phyloP scores from a whole-genome alignment of 1,140 invertebrate genomes.

The Plectrocnemia conspersa region DNA sequence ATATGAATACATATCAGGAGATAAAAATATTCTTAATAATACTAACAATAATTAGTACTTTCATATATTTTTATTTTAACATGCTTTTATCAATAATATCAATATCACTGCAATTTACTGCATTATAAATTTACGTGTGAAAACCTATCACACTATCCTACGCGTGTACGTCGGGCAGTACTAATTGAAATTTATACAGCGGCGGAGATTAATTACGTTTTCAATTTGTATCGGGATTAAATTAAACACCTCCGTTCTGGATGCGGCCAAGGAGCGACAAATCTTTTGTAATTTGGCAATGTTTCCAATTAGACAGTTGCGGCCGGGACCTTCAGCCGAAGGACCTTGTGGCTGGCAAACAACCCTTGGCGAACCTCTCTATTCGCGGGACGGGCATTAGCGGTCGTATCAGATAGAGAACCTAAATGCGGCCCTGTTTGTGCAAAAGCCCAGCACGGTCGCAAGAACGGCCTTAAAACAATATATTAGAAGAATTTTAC shows the following conservation, averaged over 20 bases:
- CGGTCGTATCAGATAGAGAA: conserved; percentile 9
- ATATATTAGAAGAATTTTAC: too few relatives aligned
- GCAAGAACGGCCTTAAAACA: conserved; percentile 4
- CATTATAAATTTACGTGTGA: too few relatives aligned
- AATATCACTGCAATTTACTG: too few relatives aligned
- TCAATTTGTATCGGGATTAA: conserved; percentile 13
- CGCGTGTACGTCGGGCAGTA: too few relatives aligned
- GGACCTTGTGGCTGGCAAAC: background rate
- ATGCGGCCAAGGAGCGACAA: conserved; percentile 11
- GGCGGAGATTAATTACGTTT: conserved; percentile 19
- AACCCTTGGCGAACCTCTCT: background rate
- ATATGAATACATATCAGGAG: too few relatives aligned
- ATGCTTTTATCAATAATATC: too few relatives aligned
- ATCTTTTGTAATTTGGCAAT: conserved; percentile 21
- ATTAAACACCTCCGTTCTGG: conserved; percentile 4
- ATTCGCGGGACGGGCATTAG: conserved; percentile 8
- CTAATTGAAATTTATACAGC: conserved; percentile 12
- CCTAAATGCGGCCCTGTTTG: conserved; percentile 3
- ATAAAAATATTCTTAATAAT: too few relatives aligned
- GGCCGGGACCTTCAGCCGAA: background rate
- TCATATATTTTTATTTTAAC: too few relatives aligned
- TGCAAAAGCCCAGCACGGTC: background rate
- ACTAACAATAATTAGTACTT: too few relatives aligned
- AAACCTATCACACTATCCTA: too few relatives aligned
- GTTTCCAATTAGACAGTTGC: conserved; percentile 14